Conservation (phyloP, 2,113 vertebrate genomes). For the Tiliqua scincoides region DNA sequence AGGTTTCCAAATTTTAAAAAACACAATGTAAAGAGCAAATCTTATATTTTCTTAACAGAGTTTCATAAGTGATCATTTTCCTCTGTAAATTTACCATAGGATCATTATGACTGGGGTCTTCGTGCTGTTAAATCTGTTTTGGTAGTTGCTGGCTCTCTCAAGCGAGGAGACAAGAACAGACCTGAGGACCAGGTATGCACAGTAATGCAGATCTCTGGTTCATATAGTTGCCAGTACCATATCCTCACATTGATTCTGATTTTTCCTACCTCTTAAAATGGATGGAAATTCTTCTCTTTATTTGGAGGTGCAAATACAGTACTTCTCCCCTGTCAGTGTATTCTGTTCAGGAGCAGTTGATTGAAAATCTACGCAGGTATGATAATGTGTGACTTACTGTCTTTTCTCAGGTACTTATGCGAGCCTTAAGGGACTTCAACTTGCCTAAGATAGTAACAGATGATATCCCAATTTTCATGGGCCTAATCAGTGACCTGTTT, state of each 20-base stretch:
- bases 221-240: not conserved
- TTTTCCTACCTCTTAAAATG: not conserved
- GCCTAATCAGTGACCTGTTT: slow-evolving; percentile 86
- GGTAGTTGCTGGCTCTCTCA: slow-evolving; percentile 80
- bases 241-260: not conserved
- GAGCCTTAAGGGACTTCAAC: slow-evolving; percentile 86
- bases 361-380: not conserved
- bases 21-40: not conserved
- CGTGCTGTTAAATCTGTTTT: slow-evolving; percentile 83
- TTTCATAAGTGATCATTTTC: not conserved
- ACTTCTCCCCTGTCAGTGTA: not conserved
- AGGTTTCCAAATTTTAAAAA: not conserved
- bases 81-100: slow-evolving; percentile 67
- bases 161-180: slow-evolving; percentile 76
- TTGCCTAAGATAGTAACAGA: slow-evolving; percentile 87
- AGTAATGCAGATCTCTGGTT: not conserved
- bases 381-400: not conserved
- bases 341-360: not conserved
- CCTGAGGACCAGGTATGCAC: slow-evolving; percentile 80
- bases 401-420: slow-evolving; percentile 80
- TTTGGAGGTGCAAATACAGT: not conserved
- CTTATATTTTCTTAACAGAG: not conserved
- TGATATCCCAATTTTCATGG: slow-evolving; percentile 83
- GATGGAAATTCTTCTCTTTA: not conserved
- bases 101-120: slow-evolving; percentile 83